Evolutionary conservation across 2,113 vertebrate species (phyloP), one percentile per base, ranked within the genome.

Genomic region (Chaetops frenatus): DNA sequence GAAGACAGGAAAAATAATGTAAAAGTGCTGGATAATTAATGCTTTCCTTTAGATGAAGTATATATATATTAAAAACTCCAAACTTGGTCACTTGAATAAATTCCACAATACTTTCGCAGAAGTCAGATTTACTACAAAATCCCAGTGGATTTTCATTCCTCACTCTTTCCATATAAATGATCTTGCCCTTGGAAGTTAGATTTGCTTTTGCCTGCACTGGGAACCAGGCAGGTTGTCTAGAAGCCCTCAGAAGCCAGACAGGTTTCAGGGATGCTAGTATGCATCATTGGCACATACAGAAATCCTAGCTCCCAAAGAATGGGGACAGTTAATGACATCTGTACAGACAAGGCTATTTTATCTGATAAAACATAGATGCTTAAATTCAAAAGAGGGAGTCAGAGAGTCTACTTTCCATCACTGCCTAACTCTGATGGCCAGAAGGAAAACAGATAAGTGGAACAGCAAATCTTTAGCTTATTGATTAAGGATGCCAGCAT

Each of bases 391-490:
- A 81, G 21, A 78, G 33, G 51, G 85, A 96, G 60, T 92, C 80
- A 73, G 82, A 72, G 81, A 90, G 86, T 86, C 80, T 94, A 12
- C 88, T 92, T 90, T 97, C 88, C 72, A 78, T 96, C 86, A 74
- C 72, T 86, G 56, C 64, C 42, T 86, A 44, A 21, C 67, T 83
- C 51, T 73, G 64, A 64, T 81, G 83, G 38, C 42, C 69, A 90
- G 83, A 91, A 92, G 29, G 51, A 91, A 95, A 94, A 78, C n/a
- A 78, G 86, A 21, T 92, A 94, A 71, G 35, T 84, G 51, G 56
- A 60, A 95, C 88, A 93, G 91, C 64, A 94, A 93, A 95, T 96
- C 92, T 91, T 97, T 96, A 92, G 21, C 56, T 81, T 83, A 97
- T 96, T 88, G 94, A 97, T 88, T 92, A 86, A 94, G 38, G 51